Conservation (phyloP, 2,888 invertebrate species). For the Drosophila macrospina region DNA sequence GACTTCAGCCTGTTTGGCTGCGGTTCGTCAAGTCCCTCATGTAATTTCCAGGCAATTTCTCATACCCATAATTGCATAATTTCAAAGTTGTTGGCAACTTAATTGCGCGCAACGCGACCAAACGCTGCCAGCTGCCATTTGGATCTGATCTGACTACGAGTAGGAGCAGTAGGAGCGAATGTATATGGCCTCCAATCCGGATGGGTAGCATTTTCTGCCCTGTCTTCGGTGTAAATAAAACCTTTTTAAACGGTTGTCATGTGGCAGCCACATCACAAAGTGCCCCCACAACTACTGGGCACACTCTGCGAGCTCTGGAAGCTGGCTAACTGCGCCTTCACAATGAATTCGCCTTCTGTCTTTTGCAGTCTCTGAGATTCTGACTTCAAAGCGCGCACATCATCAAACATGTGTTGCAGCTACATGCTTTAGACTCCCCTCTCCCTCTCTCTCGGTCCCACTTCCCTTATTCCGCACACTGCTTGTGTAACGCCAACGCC, state of each 20-base stretch:
- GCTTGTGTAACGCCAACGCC: slow-evolving; percentile 60
- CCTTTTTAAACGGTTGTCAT: slow-evolving; percentile 83
- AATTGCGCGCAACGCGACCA: slow-evolving; percentile 79
- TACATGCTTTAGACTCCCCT: slow-evolving; percentile 1
- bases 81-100: slow-evolving; percentile 85
- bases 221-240: slow-evolving; percentile 79
- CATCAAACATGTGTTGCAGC: slow-evolving; percentile 73
- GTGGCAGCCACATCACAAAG: slow-evolving; percentile 53
- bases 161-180: not conserved
- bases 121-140: slow-evolving; percentile 48
- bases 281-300: slow-evolving; percentile 56
- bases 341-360: slow-evolving; percentile 25
- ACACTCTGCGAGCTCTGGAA: slow-evolving; percentile 1
- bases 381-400: slow-evolving; percentile 73
- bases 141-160: slow-evolving; percentile 10
- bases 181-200: not conserved
- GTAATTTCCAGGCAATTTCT: slow-evolving; percentile 83
- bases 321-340: slow-evolving; percentile 60
- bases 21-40: slow-evolving; percentile 77
- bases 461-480: not conserved
- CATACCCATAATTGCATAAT: slow-evolving; percentile 84
- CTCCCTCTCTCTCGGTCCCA: not conserved
- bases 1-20: slow-evolving; percentile 40
- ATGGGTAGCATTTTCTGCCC: not conserved
- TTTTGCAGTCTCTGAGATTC: slow-evolving; percentile 35